Conservation (phyloP, 2,797 vertebrate species). For the Gallirallus australis region DNA sequence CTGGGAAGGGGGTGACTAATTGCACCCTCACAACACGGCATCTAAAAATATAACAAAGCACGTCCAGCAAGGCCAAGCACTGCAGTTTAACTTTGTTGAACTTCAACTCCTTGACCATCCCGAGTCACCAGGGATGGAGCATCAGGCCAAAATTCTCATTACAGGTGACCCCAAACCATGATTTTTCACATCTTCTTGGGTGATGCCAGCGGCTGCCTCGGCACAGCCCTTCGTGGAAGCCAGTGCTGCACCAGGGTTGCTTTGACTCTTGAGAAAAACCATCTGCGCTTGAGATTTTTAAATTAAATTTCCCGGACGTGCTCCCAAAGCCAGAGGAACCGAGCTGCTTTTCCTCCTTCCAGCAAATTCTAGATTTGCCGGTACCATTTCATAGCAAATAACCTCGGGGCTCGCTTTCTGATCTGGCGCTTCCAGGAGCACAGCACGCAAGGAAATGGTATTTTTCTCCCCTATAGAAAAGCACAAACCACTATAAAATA, state of each 20-base stretch:
- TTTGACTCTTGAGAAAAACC: neutral
- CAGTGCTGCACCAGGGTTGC: fast-evolving
- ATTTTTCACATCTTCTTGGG: fast-evolving
- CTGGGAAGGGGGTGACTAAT: neutral
- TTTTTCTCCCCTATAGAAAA: neutral
- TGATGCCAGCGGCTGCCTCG: fast-evolving
- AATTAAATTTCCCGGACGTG: neutral
- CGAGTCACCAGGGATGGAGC: neutral
- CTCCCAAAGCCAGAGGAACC: neutral
- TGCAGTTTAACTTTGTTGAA: neutral
- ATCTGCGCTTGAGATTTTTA: neutral
- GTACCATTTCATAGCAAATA: neutral
- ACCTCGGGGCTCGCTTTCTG: fast-evolving
- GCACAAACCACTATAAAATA: neutral
- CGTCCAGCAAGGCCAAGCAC: fast-evolving
- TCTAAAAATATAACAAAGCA: neutral
- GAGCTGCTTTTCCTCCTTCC: neutral
- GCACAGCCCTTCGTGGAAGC: neutral
- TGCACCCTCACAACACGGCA: neutral
- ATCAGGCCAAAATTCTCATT: fast-evolving
- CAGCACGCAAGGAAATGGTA: fast-evolving
- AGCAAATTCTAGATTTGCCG: neutral
- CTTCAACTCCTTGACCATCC: neutral
- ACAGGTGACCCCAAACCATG: fast-evolving
- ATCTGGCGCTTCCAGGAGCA: neutral